Conservation (phyloP, 1,140 invertebrate species). For the Papilio aristodemus region DNA sequence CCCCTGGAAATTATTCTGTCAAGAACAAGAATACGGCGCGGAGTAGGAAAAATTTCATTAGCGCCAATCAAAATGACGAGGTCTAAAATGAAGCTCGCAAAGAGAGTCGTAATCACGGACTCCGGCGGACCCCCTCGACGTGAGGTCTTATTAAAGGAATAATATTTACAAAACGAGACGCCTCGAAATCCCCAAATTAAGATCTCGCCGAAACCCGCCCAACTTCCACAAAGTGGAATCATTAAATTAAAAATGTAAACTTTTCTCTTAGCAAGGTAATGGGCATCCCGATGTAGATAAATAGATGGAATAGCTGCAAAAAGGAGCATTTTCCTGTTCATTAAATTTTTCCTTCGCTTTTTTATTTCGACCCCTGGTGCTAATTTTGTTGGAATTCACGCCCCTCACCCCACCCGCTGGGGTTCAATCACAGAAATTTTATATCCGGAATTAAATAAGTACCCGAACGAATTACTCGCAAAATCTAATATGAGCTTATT, state of each 20-base stretch:
- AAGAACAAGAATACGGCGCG: slow-evolving; percentile 74
- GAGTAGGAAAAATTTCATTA: slow-evolving; percentile 80
- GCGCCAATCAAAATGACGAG: slow-evolving; percentile 80
- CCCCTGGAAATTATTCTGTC: slow-evolving; percentile 73
- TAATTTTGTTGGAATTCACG: slow-evolving; percentile 82
- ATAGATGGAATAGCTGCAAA: slow-evolving; percentile 81
- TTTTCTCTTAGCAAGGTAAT: slow-evolving; percentile 82
- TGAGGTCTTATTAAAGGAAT: slow-evolving; percentile 81
- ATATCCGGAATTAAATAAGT: slow-evolving; percentile 82
- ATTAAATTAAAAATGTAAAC: slow-evolving; percentile 82
- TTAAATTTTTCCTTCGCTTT: slow-evolving; percentile 82
- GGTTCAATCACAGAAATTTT: slow-evolving; percentile 82
- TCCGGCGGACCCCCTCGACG: slow-evolving; percentile 75
- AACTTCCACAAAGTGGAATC: slow-evolving; percentile 81
- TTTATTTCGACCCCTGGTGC: slow-evolving; percentile 81
- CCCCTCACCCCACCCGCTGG: slow-evolving; percentile 77
- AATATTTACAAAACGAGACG: slow-evolving; percentile 81
- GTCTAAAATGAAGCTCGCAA: slow-evolving; percentile 77
- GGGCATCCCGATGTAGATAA: slow-evolving; percentile 81
- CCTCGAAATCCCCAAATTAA: slow-evolving; percentile 80
- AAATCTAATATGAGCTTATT: slow-evolving; percentile 78
- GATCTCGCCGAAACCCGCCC: slow-evolving; percentile 79
- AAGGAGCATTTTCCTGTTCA: slow-evolving; percentile 82
- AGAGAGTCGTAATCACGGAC: slow-evolving; percentile 79
- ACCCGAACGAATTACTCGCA: slow-evolving; percentile 73